A percentile compares a stretch with the other conserved stretches of the same genome.
Conservation (phyloP, 2,113 vertebrate genomes). For the Tiliqua scincoides region DNA sequence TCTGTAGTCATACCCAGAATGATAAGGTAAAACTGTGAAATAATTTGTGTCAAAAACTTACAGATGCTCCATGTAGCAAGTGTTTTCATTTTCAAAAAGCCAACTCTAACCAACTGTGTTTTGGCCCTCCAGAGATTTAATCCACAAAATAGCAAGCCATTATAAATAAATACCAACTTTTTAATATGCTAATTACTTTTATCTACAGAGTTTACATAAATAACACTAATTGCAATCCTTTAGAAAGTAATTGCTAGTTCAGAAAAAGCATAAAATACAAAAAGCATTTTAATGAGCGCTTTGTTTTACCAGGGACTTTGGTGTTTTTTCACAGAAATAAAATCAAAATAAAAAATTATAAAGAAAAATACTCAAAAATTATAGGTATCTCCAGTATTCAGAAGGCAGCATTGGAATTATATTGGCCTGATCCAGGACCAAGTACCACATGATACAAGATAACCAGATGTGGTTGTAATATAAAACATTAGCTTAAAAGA, state of each 20-base stretch:
- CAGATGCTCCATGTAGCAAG: conserved; percentile 13
- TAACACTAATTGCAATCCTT: conserved; percentile 36
- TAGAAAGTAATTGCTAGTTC: conserved; percentile 20
- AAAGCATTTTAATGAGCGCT: not conserved
- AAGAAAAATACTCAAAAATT: not conserved
- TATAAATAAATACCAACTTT: conserved; percentile 41
- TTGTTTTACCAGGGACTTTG: not conserved
- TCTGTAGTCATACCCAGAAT: conserved; percentile 40
- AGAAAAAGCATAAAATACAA: conserved; percentile 3
- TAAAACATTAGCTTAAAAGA: not conserved
- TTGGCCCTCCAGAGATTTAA: conserved; percentile 8
- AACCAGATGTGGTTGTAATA: not conserved
- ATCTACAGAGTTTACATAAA: conserved; percentile 14
- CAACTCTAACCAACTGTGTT: conserved; percentile 25
- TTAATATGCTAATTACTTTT: conserved; percentile 26
- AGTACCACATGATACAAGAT: not conserved
- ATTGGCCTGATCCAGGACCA: not conserved
- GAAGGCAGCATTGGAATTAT: not conserved
- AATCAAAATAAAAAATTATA: not conserved
- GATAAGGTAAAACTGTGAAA: conserved; percentile 37
- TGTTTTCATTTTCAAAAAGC: conserved; percentile 33
- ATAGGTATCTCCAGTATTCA: rapidly evolving
- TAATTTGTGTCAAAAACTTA: conserved; percentile 40
- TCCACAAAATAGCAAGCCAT: conserved; percentile 16
- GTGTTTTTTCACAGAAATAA: conserved; percentile 3